Percentiles rank a stretch among this genome's conserved stretches.
These are phyloP conservation scores for Pachliopta kotzebuea DNA, from an alignment of 2,888 invertebrate species.

Conservation along the genomic window DNA sequence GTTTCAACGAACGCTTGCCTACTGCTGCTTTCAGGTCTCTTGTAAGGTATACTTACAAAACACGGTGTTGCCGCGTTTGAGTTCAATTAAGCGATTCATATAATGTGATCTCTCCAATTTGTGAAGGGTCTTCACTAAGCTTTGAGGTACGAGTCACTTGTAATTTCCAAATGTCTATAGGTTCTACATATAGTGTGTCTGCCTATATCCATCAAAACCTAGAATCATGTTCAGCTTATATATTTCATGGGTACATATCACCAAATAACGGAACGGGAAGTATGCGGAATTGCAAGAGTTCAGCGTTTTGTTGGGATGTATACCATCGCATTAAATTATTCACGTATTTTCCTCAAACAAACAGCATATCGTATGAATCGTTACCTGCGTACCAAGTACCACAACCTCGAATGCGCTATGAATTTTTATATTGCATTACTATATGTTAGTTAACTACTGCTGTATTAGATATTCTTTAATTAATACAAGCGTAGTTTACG, in stretches of 20 bases:
- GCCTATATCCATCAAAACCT: no score
- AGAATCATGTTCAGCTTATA: no score
- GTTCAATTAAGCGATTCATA: no score
- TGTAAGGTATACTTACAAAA: no score
- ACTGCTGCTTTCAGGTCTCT: no score
- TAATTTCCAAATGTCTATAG: no score
- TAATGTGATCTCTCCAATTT: no score
- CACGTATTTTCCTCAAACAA: constrained; percentile 29
- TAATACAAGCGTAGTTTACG: neutral
- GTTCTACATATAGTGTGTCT: no score
- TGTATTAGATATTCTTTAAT: constrained; percentile 3
- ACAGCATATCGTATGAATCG: constrained; percentile 21
- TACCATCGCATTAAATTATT: constrained; percentile 21
- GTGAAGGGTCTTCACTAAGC: no score
- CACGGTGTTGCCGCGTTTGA: no score
- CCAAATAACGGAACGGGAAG: neutral
- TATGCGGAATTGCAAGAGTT: constrained; percentile 13
- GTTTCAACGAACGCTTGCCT: no score
- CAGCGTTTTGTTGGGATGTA: constrained; percentile 9
- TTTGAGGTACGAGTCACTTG: no score
- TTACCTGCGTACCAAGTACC: constrained; percentile 16
- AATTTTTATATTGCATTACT: constrained; percentile 24
- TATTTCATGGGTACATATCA: neutral
- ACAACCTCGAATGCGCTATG: constrained; percentile 25
- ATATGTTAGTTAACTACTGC: constrained; percentile 3